Evolutionary conservation across 2,113 vertebrate genomes (phyloP).

Genomic region (Mixornis gularis): DNA sequence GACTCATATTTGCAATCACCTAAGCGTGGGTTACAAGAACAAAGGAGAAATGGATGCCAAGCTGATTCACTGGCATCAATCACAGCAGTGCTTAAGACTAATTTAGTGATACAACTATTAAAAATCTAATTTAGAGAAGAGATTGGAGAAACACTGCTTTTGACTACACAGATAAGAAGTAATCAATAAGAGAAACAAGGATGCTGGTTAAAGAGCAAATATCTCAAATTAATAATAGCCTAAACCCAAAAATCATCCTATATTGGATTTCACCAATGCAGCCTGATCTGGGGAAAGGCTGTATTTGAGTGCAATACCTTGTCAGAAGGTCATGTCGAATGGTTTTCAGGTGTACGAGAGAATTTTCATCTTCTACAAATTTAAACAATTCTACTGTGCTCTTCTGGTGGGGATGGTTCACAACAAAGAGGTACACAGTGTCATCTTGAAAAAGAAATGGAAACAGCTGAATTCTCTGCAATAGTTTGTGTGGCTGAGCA

Average conservation of each 20-base stretch:
- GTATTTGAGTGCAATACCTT: slow-evolving; percentile 70
- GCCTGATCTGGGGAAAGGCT: background rate
- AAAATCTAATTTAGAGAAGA: background rate
- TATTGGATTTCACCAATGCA: background rate
- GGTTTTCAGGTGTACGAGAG: slow-evolving; percentile 84
- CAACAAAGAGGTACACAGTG: slow-evolving; percentile 83
- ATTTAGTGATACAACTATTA: background rate
- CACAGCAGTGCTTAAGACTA: accelerated
- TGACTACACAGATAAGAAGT: background rate
- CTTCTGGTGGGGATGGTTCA: slow-evolving; percentile 83
- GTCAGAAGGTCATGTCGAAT: slow-evolving; percentile 82
- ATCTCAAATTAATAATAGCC: background rate
- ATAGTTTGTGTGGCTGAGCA: background rate
- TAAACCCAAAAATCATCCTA: background rate
- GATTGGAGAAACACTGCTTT: background rate
- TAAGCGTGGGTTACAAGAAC: background rate
- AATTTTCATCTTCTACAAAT: slow-evolving; percentile 79
- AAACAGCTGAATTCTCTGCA: background rate
- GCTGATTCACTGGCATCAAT: background rate
- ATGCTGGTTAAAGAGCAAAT: background rate
- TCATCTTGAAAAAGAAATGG: slow-evolving; percentile 68
- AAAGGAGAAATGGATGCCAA: background rate
- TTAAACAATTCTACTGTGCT: slow-evolving; percentile 86
- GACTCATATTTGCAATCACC: background rate
- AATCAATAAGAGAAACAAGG: background rate